phyloP scores from a whole-genome alignment of 2,113 vertebrate species.

The Nannospalax galili region DNA sequence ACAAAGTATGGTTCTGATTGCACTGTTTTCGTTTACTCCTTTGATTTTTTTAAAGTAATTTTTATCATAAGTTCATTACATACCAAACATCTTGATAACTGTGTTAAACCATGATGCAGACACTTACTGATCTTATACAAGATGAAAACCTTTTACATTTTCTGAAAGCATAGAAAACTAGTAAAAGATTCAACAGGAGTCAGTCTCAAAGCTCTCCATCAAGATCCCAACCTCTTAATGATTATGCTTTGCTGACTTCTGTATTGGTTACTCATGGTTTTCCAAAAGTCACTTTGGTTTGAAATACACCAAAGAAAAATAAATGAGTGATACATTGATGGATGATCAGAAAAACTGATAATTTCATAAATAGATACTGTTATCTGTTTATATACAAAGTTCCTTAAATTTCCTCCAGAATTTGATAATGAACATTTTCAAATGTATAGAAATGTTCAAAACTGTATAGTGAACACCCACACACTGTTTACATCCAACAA shows the following conservation, averaged over 20 bases:
- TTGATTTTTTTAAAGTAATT: slow-evolving; percentile 24
- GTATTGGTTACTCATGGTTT: background rate
- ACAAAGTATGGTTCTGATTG: background rate
- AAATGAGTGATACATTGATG: background rate
- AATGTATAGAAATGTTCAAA: slow-evolving; percentile 18
- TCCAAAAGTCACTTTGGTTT: background rate
- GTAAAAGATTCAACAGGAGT: slow-evolving; percentile 32
- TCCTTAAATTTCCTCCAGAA: background rate
- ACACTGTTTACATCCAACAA: background rate
- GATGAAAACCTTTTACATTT: background rate
- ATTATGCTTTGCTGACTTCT: background rate
- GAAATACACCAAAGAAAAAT: background rate
- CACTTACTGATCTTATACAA: background rate
- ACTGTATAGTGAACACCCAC: background rate
- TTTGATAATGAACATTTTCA: slow-evolving; percentile 5
- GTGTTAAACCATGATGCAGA: background rate
- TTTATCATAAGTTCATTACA: slow-evolving; percentile 8
- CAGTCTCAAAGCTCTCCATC: slow-evolving; percentile 5
- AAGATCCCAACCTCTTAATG: background rate
- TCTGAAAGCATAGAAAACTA: slow-evolving; percentile 37
- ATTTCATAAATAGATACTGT: background rate
- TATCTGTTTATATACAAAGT: background rate
- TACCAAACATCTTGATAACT: background rate
- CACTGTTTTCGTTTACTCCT: background rate
- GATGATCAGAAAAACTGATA: background rate